Conservation (phyloP, 2,113 vertebrate genomes). For the Podilymbus podiceps region DNA sequence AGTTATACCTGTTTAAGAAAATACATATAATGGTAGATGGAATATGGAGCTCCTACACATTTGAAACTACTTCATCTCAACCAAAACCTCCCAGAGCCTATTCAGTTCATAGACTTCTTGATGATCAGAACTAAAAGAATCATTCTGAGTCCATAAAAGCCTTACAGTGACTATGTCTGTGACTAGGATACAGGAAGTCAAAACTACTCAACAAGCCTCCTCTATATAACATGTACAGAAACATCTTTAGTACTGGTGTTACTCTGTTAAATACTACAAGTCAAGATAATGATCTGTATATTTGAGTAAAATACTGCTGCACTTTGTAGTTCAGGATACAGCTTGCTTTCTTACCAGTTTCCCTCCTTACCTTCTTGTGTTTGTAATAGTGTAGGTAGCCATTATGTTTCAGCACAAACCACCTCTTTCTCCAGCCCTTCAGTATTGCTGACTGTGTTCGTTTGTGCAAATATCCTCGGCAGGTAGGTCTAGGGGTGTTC, state of each 20-base stretch:
- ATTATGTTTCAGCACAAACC: conserved; percentile 89
- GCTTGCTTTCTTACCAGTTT: background rate
- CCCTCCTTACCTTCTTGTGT: conserved; percentile 83
- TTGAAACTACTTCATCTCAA: background rate
- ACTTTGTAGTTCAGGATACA: background rate
- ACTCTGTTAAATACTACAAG: background rate
- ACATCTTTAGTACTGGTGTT: background rate
- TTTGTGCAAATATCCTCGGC: conserved; percentile 88
- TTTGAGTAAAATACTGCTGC: background rate
- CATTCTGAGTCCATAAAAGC: background rate
- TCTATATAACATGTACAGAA: background rate
- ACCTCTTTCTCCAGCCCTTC: conserved; percentile 93
- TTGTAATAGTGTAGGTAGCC: conserved; percentile 87
- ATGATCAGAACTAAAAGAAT: background rate
- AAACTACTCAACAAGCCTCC: background rate
- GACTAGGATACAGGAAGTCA: background rate
- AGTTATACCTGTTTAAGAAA: background rate
- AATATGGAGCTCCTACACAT: background rate
- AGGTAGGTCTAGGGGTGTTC: conserved; percentile 84
- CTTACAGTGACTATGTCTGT: background rate
- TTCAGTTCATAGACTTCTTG: background rate
- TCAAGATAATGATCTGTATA: background rate
- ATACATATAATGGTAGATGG: background rate
- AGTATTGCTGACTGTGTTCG: conserved; percentile 84
- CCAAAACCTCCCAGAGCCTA: background rate